Percentiles rank a stretch among this genome's conserved stretches.
These are phyloP conservation scores for Sterna hirundo DNA, from an alignment of 2,113 vertebrate species.

Conservation along the genomic window DNA sequence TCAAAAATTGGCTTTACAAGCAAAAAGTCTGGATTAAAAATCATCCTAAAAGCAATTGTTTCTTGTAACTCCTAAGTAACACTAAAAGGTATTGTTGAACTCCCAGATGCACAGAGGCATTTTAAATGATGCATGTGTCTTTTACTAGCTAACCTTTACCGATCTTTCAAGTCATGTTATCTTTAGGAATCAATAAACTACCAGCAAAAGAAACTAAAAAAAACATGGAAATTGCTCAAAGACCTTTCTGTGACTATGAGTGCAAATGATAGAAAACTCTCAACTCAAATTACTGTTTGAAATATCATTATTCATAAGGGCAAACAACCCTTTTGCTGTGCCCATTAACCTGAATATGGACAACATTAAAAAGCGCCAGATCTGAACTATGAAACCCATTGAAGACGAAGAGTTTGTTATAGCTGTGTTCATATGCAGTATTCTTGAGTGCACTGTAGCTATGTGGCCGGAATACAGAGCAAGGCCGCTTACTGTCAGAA, in stretches of 20 bases:
- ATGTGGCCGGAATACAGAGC: background rate
- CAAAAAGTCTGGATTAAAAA: slow-evolving; percentile 5
- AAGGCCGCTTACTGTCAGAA: background rate
- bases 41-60: background rate
- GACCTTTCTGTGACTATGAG: background rate
- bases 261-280: slow-evolving; percentile 19
- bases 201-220: background rate
- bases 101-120: slow-evolving; percentile 10
- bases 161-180: slow-evolving; percentile 24
- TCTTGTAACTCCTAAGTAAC: slow-evolving; percentile 10
- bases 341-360: slow-evolving; percentile 15
- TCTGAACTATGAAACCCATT: background rate
- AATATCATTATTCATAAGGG: background rate
- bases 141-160: slow-evolving; percentile 25
- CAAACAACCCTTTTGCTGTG: background rate
- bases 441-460: background rate
- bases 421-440: background rate
- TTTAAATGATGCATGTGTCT: slow-evolving; percentile 44
- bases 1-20: background rate
- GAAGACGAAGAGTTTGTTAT: background rate
- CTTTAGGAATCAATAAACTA: slow-evolving; percentile 34
- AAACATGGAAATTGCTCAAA: background rate
- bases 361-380: background rate
- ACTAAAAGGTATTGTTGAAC: background rate
- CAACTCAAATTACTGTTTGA: background rate